Evolutionary conservation across 2,797 vertebrate genomes (phyloP), one percentile per base, ranked within the genome.

Genomic region (Crocidura indochinensis): DNA sequence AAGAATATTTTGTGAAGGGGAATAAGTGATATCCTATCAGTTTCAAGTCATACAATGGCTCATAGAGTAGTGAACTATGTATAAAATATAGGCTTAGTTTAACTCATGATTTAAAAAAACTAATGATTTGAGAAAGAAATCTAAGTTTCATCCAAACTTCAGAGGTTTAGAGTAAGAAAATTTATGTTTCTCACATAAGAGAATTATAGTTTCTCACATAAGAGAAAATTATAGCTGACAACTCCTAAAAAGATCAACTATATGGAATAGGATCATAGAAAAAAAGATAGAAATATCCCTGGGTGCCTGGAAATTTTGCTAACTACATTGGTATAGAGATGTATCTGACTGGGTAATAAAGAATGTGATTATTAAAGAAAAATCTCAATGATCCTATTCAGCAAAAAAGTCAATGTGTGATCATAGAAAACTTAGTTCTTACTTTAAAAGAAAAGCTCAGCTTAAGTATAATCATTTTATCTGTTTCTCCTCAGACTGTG

Each of bases 141-240:
- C 3, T 29, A 49, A 11, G 1, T 0, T 19, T 14, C 31, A 3
- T 3, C 7, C 10, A 1, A 10, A 73, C 5, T 26, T n/a, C 87
- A 51, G 17, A 38, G 6, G 19, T 2, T 19, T 26, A 6, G 20
- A 29, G n/a, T n/a, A 17, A 87, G 47, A 31, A 56, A 12, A 68
- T 6, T 12, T n/a, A n/a, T 15, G 12, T 31, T 2, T 17, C 29
- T 17, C 64, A 65, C 64, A 1, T 27, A 3, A 82, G 4, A 88
- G 24, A 82, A 74, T 38, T 38, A 38, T 38, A 38, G 12, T 31
- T 1, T 17, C 29, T 17, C 64, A 65, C 64, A 1, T 27, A 3
- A 82, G 4, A 88, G 2, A 71, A 20, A 82, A 2, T 38, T 38
- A 38, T 38, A 38, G 38, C 38, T 38, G 2, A 74, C 8, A 46